Evolutionary conservation across 2,888 invertebrate genomes (phyloP), one percentile per base, ranked within the genome.

Genomic region (Orthosia gracilis): DNA sequence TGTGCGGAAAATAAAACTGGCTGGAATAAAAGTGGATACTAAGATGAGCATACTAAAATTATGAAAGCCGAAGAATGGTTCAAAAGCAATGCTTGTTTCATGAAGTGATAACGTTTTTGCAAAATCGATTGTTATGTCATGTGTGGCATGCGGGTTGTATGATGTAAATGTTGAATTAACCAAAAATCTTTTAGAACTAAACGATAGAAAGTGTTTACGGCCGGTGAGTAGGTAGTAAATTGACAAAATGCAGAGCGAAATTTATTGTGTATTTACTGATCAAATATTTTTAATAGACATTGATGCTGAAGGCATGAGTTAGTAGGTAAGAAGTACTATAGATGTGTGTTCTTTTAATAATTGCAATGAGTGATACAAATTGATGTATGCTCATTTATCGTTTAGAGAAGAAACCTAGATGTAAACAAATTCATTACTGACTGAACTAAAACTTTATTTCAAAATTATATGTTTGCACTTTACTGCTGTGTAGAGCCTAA

Each of bases 131-230:
- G 23, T 58, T 7, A 47, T 52, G 63, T 23, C 3, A 15, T 17
- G 21, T 13, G n/a, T 26, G 21, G 3, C 15, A 71, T 79, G 80
- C 72, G 61, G 55, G 79, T 18, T 31, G 26, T n/a, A 4, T 52
- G 26, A 21, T 45, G 74, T 59, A 71, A 57, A 31, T 70, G 45
- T 23, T 49, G 73, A 72, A 52, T 50, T 21, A 70, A 55, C 5
- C 5, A 13, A 18, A 70, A 18, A 23, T 45, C 40, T 13, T 61
- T 62, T n/a, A 40, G 40, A 40, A 40, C 40, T 40, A 9, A 7
- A 40, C 9, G 9, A 40, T 40, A 40, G 40, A 40, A 40, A 9
- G 1, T 40, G 9, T 40, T 40, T 40, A 40, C 7, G 40, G 9
- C 40, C 40, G 40, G 7, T 40, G 9, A 9, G 7, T 40, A 40